These are phyloP conservation scores for Blennius ocellaris DNA, from an alignment of 2,113 vertebrate species.

Conservation along the genomic window DNA sequence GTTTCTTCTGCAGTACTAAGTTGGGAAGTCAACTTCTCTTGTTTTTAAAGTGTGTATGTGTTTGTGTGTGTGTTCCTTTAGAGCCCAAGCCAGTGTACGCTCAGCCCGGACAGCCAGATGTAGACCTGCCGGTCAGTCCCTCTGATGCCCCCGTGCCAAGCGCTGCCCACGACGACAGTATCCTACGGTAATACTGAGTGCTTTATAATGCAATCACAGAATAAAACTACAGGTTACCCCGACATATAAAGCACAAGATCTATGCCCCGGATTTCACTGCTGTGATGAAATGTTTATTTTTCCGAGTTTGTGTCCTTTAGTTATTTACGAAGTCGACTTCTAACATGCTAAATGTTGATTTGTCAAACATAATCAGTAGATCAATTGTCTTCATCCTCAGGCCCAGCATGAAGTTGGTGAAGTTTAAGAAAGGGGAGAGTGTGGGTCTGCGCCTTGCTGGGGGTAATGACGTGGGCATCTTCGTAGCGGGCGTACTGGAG, in stretches of 20 bases:
- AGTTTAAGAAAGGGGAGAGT: constrained; percentile 98
- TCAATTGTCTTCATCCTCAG: constrained; percentile 75
- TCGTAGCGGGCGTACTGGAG: constrained; percentile 97
- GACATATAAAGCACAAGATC: background rate
- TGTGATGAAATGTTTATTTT: too few relatives aligned
- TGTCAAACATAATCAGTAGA: constrained; percentile 18
- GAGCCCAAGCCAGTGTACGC: constrained; percentile 99
- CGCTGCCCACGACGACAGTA: constrained; percentile 93
- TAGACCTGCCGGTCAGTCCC: constrained; percentile 97
- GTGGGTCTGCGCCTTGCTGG: constrained; percentile 97
- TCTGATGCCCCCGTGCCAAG: constrained; percentile 94
- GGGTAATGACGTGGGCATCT: constrained; percentile 98
- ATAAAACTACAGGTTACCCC: background rate
- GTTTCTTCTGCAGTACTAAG: background rate
- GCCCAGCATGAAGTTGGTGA: constrained; percentile 99
- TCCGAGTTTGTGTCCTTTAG: background rate
- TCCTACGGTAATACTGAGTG: constrained; percentile 86
- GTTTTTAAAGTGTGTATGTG: background rate
- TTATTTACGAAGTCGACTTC: constrained; percentile 10
- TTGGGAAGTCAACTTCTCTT: background rate
- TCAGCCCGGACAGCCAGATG: constrained; percentile 96
- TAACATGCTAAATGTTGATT: constrained; percentile 14
- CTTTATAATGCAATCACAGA: background rate
- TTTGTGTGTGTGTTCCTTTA: constrained; percentile 59
- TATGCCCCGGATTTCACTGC: too few relatives aligned